These are phyloP conservation scores for Lerista edwardsae DNA, from an alignment of 2,797 vertebrate genomes.

Conservation along the genomic window DNA sequence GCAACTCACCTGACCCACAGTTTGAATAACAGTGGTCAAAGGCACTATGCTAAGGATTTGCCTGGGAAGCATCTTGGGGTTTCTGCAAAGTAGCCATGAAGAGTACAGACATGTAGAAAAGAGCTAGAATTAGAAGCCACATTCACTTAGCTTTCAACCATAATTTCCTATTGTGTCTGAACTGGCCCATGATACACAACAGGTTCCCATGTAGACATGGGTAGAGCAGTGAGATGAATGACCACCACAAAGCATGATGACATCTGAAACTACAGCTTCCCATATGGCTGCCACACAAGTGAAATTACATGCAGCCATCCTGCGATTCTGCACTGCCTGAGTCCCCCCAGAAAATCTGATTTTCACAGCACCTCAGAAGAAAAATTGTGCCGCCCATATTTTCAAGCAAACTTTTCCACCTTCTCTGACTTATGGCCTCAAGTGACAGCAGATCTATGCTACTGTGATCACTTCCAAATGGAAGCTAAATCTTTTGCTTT, in stretches of 20 bases:
- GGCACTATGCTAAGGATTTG: too few relatives aligned
- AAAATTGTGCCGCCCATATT: background rate
- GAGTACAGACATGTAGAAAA: too few relatives aligned
- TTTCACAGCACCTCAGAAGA: background rate
- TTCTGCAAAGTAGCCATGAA: background rate
- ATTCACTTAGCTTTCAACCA: too few relatives aligned
- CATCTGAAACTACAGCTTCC: background rate
- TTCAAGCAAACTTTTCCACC: conserved; percentile 20
- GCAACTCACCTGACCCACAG: too few relatives aligned
- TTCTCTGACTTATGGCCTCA: background rate
- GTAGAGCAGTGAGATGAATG: background rate
- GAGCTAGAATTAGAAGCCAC: too few relatives aligned
- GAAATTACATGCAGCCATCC: background rate
- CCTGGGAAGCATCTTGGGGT: background rate
- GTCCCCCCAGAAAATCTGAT: background rate
- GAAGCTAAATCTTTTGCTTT: conserved; percentile 22
- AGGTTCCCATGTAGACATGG: background rate
- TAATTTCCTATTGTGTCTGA: too few relatives aligned
- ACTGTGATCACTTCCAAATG: conserved; percentile 7
- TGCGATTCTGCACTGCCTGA: background rate
- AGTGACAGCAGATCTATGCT: conserved; percentile 6
- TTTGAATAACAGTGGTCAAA: too few relatives aligned
- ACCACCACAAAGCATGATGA: background rate
- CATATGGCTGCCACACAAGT: background rate
- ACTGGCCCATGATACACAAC: background rate